phyloP scores from a whole-genome alignment of 2,113 vertebrate genomes.

The human region GRCh38 chr19:45343001-45343500 shows the following conservation, averaged over 20 bases:
- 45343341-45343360: too few relatives aligned
- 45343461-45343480: too few relatives aligned
- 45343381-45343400: too few relatives aligned
- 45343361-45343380: too few relatives aligned
- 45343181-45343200: not conserved
- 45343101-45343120: not conserved
- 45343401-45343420: too few relatives aligned
- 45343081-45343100: too few relatives aligned
- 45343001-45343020: not conserved
- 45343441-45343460: too few relatives aligned
- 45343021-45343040: not conserved
- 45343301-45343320: not conserved
- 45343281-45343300: not conserved
- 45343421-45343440: too few relatives aligned
- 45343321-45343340: too few relatives aligned
- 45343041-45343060: fast-evolving
- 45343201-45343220: fast-evolving
- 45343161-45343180: fast-evolving
- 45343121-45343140: not conserved
- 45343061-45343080: not conserved
- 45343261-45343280: not conserved
- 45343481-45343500: too few relatives aligned
- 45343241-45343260: not conserved
- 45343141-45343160: not conserved
- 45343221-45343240: fast-evolving